Conservation (phyloP, 1,140 invertebrate species). For the Drosophila guanche region DNA sequence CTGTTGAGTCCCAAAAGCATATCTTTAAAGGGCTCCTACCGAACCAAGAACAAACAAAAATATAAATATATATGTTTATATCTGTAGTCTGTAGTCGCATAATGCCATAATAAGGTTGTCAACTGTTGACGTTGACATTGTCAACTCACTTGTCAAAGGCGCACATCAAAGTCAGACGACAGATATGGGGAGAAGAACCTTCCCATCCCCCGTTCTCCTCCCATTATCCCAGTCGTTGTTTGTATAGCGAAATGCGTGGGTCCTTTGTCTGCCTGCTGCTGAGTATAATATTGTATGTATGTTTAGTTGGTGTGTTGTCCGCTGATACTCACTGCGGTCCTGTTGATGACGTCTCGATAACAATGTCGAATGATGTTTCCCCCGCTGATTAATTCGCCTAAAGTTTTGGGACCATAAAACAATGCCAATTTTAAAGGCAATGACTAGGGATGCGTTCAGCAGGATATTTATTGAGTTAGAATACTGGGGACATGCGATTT, state of each 20-base stretch:
- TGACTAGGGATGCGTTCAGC: neutral
- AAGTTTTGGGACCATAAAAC: slow-evolving; percentile 49
- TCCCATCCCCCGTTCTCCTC: slow-evolving; percentile 35
- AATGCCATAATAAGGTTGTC: slow-evolving; percentile 82
- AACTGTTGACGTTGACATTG: slow-evolving; percentile 82
- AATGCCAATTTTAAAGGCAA: slow-evolving; percentile 45
- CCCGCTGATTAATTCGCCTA: slow-evolving; percentile 74
- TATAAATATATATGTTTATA: slow-evolving; percentile 21
- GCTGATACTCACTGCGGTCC: slow-evolving; percentile 20
- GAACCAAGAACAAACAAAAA: slow-evolving; percentile 12
- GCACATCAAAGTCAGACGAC: slow-evolving; percentile 82
- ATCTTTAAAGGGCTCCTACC: slow-evolving; percentile 22
- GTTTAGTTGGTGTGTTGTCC: slow-evolving; percentile 39
- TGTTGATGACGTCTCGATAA: slow-evolving; percentile 72
- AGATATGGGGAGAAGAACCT: slow-evolving; percentile 67
- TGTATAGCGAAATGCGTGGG: slow-evolving; percentile 25
- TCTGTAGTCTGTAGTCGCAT: slow-evolving; percentile 19
- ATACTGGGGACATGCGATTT: slow-evolving; percentile 2
- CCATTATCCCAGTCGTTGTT: slow-evolving; percentile 7
- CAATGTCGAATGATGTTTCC: slow-evolving; percentile 63
- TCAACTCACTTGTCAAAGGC: slow-evolving; percentile 83
- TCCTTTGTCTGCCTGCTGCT: slow-evolving; percentile 52
- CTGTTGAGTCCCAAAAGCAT: neutral
- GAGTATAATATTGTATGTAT: slow-evolving; percentile 29
- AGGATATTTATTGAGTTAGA: slow-evolving; percentile 59